Conservation (phyloP, 2,113 vertebrate genomes). For the Campylomormyrus tamandua region DNA sequence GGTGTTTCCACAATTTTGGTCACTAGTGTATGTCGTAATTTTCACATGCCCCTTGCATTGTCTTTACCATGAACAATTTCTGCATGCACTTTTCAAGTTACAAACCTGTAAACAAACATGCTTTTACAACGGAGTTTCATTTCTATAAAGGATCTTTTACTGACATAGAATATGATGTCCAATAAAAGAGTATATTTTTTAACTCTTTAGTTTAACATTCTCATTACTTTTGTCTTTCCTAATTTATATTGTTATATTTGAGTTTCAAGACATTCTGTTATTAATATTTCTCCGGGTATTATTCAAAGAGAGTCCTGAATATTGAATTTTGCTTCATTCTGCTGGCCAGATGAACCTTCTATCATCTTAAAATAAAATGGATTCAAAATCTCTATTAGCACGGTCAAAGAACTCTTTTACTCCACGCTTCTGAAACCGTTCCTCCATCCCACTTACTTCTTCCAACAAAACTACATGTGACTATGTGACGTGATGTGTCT, state of each 20-base stretch:
- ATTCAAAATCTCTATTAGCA: too few species aligned
- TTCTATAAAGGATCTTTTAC: not conserved
- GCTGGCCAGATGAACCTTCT: not conserved
- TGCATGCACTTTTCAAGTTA: not conserved
- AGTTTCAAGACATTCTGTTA: not conserved
- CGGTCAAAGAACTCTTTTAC: too few species aligned
- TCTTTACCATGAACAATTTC: not conserved
- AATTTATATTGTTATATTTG: not conserved
- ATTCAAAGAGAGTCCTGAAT: not conserved
- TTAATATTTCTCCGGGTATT: not conserved
- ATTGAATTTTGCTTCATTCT: not conserved
- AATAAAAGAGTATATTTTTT: not conserved
- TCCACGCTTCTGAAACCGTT: too few species aligned
- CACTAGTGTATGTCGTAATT: not conserved
- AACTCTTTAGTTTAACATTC: not conserved
- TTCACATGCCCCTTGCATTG: not conserved
- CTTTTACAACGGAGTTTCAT: not conserved
- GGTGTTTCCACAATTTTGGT: not conserved
- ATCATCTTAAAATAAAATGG: too few species aligned
- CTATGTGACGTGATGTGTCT: too few species aligned
- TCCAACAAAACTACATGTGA: too few species aligned
- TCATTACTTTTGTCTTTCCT: not conserved
- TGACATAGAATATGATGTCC: not conserved
- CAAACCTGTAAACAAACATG: too few species aligned
- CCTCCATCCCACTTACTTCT: too few species aligned